A percentile compares a stretch with the other conserved stretches of the same genome.
These are phyloP conservation scores for Pyrgilauda ruficollis DNA, from an alignment of 2,113 vertebrate genomes.

Conservation along the genomic window DNA sequence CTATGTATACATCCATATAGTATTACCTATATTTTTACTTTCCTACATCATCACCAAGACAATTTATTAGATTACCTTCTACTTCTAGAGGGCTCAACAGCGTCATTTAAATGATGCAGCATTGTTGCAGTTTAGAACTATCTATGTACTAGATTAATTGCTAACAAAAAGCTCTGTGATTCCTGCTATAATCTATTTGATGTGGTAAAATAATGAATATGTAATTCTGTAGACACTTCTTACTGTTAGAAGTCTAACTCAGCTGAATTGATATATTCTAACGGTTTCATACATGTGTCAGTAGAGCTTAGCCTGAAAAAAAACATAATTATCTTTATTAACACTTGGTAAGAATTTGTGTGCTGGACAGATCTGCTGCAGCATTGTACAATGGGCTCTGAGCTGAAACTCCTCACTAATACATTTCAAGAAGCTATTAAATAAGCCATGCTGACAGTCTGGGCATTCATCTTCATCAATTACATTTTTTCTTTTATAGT, in stretches of 20 bases:
- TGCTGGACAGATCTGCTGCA: not conserved
- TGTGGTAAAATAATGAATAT: slow-evolving; percentile 5
- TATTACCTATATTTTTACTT: not conserved
- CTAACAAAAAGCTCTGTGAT: not conserved
- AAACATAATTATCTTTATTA: not conserved
- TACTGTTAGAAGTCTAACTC: not conserved
- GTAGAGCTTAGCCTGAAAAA: not conserved
- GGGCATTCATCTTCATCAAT: slow-evolving; percentile 20
- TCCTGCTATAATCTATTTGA: not conserved
- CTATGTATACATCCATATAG: not conserved
- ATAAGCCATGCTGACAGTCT: slow-evolving; percentile 31
- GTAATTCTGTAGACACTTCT: not conserved
- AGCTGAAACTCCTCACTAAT: not conserved
- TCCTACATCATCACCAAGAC: not conserved
- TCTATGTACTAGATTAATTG: not conserved
- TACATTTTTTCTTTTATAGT: not conserved
- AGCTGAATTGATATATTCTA: slow-evolving; percentile 6
- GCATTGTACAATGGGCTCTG: not conserved
- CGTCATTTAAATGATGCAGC: not conserved
- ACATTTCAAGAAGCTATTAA: slow-evolving; percentile 48
- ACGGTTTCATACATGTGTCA: not conserved
- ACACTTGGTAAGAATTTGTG: not conserved
- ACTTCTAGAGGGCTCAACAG: not conserved
- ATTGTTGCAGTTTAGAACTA: not conserved
- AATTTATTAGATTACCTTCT: not conserved